Evolutionary conservation across 1,140 invertebrate genomes (phyloP), one percentile per base, ranked within the genome.

Genomic region (Meteorus sp.): DNA sequence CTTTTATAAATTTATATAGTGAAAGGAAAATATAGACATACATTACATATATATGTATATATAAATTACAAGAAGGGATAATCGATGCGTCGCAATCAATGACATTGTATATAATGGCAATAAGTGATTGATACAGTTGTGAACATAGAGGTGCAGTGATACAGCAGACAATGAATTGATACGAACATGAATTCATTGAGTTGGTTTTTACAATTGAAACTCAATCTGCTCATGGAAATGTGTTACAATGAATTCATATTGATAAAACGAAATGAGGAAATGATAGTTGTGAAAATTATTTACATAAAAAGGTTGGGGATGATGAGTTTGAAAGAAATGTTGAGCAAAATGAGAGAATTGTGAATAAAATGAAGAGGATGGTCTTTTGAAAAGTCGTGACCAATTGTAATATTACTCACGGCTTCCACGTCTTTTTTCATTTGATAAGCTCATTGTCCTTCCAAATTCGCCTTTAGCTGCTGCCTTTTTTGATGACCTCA

Each of bases 391-490:
- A 17, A 52, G 58, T 57, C 54, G 27, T 53, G 48, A 57, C 25
- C 17, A 31, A 57, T 51, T 37, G 33, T 27, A 47, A 13, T 23
- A 63, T 62, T 72, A 86, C 86, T 88, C 80, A 89, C 88, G 83
- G 80, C 85, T 82, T 59, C 81, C 81, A 52, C 80, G 79, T 66
- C 70, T 78, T 81, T 76, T 85, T 69, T 67, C 87, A 83, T 68
- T 68, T 1, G 75, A 85, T 53, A 91, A 82, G 68, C 89, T 91
- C 84, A 91, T 89, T 31, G 89, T 91, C 37, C 89, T 83, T 47
- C 87, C 88, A 6, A 91, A 81, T 71, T 92, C 89, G 53, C 89
- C 89, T 69, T 90, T 90, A 37, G 89, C 88, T 23, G 61, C 56
- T 45, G 88, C 88, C 69, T 91, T 59, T 27, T 59, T 91, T 60